Conservation (phyloP, 2,888 invertebrate genomes). For the Merodon equestris region DNA sequence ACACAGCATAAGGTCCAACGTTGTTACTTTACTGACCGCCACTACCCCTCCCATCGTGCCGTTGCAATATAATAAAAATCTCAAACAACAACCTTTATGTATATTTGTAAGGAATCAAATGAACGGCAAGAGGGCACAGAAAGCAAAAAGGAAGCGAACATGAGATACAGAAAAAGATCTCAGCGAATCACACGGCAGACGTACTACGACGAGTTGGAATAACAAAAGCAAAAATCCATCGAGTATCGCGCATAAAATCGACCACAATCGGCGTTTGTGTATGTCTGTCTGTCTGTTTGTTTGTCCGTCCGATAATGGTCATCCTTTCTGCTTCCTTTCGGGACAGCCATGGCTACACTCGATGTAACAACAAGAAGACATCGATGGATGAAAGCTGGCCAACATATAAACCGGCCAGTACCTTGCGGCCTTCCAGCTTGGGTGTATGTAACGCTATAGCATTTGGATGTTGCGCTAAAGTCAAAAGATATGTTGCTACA, state of each 20-base stretch:
- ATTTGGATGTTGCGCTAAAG: slow-evolving; percentile 63
- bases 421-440: slow-evolving; percentile 1
- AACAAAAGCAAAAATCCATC: slow-evolving; percentile 55
- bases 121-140: no score
- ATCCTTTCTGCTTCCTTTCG: neutral
- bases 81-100: slow-evolving; percentile 54
- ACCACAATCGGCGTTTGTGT: slow-evolving; percentile 66
- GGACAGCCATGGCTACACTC: no score
- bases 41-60: slow-evolving; percentile 18
- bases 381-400: slow-evolving; percentile 63
- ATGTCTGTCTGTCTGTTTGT: slow-evolving; percentile 38
- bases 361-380: slow-evolving; percentile 44
- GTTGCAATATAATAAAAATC: slow-evolving; percentile 46
- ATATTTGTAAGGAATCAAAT: slow-evolving; percentile 48
- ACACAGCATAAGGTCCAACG: slow-evolving; percentile 55
- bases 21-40: no score
- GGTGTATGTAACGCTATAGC: slow-evolving; percentile 29
- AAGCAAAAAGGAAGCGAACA: slow-evolving; percentile 7
- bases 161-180: slow-evolving; percentile 29
- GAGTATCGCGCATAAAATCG: slow-evolving; percentile 65
- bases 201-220: no score
- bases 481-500: slow-evolving; percentile 68
- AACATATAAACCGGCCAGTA: no score
- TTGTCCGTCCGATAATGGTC: slow-evolving; percentile 34
- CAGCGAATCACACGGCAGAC: slow-evolving; percentile 67